A percentile compares a stretch with the other conserved stretches of the same genome.
phyloP scores from a whole-genome alignment of 2,888 invertebrate genomes.

The Troides helena region DNA sequence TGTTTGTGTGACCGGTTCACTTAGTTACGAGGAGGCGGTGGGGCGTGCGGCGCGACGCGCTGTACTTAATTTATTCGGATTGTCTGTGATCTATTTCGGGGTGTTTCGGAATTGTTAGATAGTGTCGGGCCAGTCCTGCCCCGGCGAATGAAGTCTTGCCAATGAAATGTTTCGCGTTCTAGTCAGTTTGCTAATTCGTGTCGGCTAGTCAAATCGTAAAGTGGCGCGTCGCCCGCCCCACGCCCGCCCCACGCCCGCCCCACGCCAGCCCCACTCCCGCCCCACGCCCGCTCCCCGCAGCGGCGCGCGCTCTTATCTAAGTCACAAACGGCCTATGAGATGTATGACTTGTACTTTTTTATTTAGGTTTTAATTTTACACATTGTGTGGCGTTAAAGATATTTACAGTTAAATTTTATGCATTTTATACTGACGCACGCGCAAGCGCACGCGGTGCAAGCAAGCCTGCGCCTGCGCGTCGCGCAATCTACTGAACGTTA shows the following conservation, averaged over 20 bases:
- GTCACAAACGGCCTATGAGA: constrained; percentile 71
- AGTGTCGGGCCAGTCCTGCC: constrained; percentile 15
- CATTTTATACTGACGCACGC: constrained; percentile 54
- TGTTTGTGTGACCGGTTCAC: constrained; percentile 26
- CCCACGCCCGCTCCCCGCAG: neutral
- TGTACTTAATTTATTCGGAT: constrained; percentile 44
- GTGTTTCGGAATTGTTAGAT: constrained; percentile 4
- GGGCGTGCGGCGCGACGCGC: constrained; percentile 31
- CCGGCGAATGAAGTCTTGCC: constrained; percentile 59
- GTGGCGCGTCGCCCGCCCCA: constrained; percentile 16
- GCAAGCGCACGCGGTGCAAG: constrained; percentile 2
- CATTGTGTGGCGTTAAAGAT: constrained; percentile 48
- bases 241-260: constrained; percentile 33
- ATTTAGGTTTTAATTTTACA: constrained; percentile 54
- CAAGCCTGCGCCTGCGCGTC: constrained; percentile 45
- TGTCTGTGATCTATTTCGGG: constrained; percentile 48
- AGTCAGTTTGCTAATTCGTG: constrained; percentile 74
- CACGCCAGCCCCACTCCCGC: constrained; percentile 22
- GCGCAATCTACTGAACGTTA: constrained; percentile 63
- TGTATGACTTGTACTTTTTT: constrained; percentile 59
- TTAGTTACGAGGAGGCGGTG: neutral
- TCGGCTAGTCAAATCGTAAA: constrained; percentile 70
- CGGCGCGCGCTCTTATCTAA: constrained; percentile 48
- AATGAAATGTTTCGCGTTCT: constrained; percentile 71
- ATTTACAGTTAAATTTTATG: constrained; percentile 63